These are phyloP conservation scores for Pachymerium ferrugineum DNA, from an alignment of 2,888 invertebrate genomes.

Conservation along the genomic window DNA sequence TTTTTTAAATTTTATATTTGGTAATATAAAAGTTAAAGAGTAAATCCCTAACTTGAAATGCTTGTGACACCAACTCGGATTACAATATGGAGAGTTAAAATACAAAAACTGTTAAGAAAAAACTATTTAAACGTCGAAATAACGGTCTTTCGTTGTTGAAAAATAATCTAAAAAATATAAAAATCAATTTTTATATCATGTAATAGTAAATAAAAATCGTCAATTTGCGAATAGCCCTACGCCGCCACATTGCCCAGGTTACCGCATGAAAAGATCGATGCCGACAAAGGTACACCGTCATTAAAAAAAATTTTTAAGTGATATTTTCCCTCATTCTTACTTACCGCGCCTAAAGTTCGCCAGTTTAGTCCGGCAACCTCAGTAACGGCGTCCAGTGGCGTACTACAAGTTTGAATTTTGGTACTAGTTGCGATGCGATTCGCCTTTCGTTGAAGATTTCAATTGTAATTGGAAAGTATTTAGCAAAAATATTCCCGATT, in stretches of 20 bases:
- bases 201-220: too few relatives aligned
- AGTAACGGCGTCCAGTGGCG: not conserved
- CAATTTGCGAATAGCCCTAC: not conserved
- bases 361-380: slow-evolving; percentile 20
- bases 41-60: too few relatives aligned
- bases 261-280: slow-evolving; percentile 9
- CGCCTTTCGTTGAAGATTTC: slow-evolving; percentile 9
- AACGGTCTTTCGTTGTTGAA: too few relatives aligned
- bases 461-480: slow-evolving; percentile 6
- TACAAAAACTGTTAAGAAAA: too few relatives aligned
- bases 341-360: slow-evolving; percentile 5
- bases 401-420: slow-evolving; percentile 4
- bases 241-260: not conserved
- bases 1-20: too few relatives aligned
- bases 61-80: too few relatives aligned
- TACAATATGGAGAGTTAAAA: too few relatives aligned
- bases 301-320: not conserved
- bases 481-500: slow-evolving; percentile 9
- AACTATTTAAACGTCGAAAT: too few relatives aligned
- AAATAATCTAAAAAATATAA: too few relatives aligned
- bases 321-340: not conserved
- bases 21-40: too few relatives aligned
- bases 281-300: not conserved
- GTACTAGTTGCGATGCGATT: slow-evolving; percentile 3
- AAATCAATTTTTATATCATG: too few relatives aligned